Evolutionary conservation across 2,888 invertebrate genomes (phyloP).

Genomic region (Dynastes maya): DNA sequence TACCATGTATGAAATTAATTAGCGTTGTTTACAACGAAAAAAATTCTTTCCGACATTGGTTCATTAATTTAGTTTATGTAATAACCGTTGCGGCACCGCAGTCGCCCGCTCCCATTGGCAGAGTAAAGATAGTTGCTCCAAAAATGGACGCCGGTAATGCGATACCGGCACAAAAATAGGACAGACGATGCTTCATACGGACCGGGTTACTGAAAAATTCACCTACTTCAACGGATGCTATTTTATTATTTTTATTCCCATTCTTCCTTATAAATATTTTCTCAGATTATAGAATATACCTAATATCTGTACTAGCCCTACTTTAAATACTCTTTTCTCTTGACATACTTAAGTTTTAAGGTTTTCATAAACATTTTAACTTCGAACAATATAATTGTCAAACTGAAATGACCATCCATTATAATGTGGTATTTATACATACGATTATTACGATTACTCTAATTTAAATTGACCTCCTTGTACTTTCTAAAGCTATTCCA

Average conservation of each 20-base stretch:
- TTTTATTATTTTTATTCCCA: slow-evolving; percentile 53
- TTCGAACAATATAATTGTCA: too few species aligned
- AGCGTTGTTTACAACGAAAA: slow-evolving; percentile 40
- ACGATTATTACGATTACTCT: too few species aligned
- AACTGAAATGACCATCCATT: too few species aligned
- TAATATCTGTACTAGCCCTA: too few species aligned
- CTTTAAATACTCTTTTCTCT: too few species aligned
- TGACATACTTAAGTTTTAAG: too few species aligned
- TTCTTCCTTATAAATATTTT: slow-evolving; percentile 32
- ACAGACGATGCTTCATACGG: slow-evolving; percentile 66
- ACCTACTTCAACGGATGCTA: slow-evolving; percentile 52
- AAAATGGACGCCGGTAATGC: slow-evolving; percentile 79
- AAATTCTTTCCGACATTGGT: slow-evolving; percentile 35
- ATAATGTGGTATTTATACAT: too few species aligned
- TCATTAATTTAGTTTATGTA: slow-evolving; percentile 56
- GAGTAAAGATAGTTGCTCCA: slow-evolving; percentile 75
- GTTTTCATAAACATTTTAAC: too few species aligned
- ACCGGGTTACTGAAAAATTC: slow-evolving; percentile 59
- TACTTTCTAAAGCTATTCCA: slow-evolving; percentile 18
- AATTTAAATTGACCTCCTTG: too few species aligned
- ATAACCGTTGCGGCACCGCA: slow-evolving; percentile 53
- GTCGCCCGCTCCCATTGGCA: slow-evolving; percentile 64
- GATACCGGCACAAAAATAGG: slow-evolving; percentile 76
- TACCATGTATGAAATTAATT: slow-evolving; percentile 1
- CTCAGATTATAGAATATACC: not conserved